These are phyloP conservation scores for Cordylochernes scorpioides DNA, from an alignment of 2,888 invertebrate genomes.

Conservation along the genomic window DNA sequence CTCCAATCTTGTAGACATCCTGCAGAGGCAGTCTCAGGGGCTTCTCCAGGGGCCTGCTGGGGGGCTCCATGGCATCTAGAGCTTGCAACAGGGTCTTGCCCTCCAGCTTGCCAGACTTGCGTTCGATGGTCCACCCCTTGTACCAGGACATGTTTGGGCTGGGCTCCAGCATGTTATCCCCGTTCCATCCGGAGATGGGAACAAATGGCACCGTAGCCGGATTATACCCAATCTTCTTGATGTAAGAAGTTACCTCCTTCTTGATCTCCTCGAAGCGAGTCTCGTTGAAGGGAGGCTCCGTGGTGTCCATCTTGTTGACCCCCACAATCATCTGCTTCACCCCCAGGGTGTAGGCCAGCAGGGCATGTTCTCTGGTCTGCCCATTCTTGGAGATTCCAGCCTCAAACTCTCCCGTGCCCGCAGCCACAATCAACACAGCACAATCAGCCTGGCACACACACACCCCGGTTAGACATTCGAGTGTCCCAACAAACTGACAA, in stretches of 20 bases:
- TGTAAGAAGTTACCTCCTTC: constrained; percentile 90
- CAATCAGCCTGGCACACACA: constrained; percentile 51
- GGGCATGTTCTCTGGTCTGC: constrained; percentile 94
- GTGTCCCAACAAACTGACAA: no score
- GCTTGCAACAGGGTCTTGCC: constrained; percentile 92
- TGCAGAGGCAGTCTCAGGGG: constrained; percentile 92
- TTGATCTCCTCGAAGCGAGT: constrained; percentile 90
- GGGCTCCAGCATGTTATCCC: constrained; percentile 97
- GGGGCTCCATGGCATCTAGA: constrained; percentile 83
- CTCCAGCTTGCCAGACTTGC: constrained; percentile 74
- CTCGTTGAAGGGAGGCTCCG: constrained; percentile 86
- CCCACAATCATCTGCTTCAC: constrained; percentile 97
- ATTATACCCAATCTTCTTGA: constrained; percentile 99
- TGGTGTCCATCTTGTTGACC: constrained; percentile 99
- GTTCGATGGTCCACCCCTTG: constrained; percentile 86
- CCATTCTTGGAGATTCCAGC: constrained; percentile 98
- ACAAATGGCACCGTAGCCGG: constrained; percentile 89
- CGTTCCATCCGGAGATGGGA: constrained; percentile 99
- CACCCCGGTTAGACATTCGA: no score
- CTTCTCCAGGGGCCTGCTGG: constrained; percentile 82
- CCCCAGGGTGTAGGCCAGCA: constrained; percentile 89
- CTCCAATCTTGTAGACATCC: constrained; percentile 99
- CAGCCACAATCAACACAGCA: constrained; percentile 92
- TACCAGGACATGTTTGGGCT: constrained; percentile 82
- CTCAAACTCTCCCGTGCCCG: constrained; percentile 97